Conservation (phyloP, 2,797 vertebrate species). For the Myotis findleyi region DNA sequence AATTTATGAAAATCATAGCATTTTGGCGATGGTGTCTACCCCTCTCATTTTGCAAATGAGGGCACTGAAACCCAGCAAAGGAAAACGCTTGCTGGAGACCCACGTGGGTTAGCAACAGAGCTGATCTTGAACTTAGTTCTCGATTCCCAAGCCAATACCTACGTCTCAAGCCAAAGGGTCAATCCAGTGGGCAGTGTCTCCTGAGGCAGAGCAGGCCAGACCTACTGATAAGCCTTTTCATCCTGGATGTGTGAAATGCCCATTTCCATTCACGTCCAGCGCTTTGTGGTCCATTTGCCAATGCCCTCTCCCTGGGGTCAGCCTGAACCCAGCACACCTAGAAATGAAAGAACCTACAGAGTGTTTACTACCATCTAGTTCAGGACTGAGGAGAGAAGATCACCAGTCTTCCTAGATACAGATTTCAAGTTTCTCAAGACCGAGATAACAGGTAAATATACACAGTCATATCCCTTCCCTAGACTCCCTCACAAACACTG, state of each 20-base stretch:
- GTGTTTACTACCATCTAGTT: background rate
- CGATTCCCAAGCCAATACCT: background rate
- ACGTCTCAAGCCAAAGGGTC: background rate
- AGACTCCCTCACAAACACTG: background rate
- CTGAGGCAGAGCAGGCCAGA: background rate
- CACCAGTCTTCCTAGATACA: background rate
- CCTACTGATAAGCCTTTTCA: background rate
- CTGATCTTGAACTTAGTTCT: background rate
- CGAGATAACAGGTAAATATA: background rate
- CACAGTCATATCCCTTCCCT: background rate
- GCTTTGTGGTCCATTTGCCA: background rate
- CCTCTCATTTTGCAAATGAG: slow-evolving; percentile 23
- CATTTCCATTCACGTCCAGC: background rate
- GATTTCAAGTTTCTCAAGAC: slow-evolving; percentile 8
- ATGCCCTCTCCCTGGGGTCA: background rate
- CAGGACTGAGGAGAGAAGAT: background rate
- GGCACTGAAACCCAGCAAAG: background rate
- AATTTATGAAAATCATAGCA: background rate
- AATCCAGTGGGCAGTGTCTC: background rate
- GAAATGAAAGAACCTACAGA: background rate
- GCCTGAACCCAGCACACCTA: background rate
- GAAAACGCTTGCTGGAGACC: background rate
- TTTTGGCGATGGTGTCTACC: slow-evolving; percentile 7
- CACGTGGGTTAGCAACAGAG: background rate
- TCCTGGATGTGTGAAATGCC: background rate